Evolutionary conservation across 2,888 invertebrate species (phyloP).

Genomic region (Scelioninae gen. 1): DNA sequence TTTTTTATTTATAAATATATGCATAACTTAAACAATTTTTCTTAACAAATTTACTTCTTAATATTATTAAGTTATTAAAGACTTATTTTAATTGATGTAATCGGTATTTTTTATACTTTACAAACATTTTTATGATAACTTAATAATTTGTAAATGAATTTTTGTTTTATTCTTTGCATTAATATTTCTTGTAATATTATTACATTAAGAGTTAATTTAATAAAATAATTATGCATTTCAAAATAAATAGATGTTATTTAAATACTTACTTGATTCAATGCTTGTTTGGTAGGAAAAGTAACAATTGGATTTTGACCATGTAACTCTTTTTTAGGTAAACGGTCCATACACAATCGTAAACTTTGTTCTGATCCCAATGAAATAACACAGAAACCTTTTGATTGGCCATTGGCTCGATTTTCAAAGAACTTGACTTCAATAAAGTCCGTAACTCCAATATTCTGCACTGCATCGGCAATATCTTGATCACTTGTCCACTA

Average conservation of each 20-base stretch:
- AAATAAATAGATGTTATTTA: background rate
- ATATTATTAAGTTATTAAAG: too few relatives aligned
- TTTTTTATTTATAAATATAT: too few relatives aligned
- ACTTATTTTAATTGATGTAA: too few relatives aligned
- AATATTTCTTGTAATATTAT: too few relatives aligned
- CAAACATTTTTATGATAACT: too few relatives aligned
- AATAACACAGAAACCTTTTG: slow-evolving; percentile 98
- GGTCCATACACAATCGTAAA: slow-evolving; percentile 94
- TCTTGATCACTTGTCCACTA: slow-evolving; percentile 99
- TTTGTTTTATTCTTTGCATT: too few relatives aligned
- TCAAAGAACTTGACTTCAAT: slow-evolving; percentile 99
- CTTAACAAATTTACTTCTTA: too few relatives aligned
- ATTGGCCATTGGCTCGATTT: slow-evolving; percentile 99
- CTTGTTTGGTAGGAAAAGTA: slow-evolving; percentile 97
- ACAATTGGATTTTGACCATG: slow-evolving; percentile 98
- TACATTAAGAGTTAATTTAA: too few relatives aligned
- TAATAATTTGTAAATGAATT: too few relatives aligned
- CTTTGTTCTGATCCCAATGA: slow-evolving; percentile 97
- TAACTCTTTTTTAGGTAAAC: slow-evolving; percentile 96
- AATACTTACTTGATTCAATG: slow-evolving; percentile 86
- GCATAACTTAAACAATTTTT: too few relatives aligned
- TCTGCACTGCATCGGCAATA: slow-evolving; percentile 94
- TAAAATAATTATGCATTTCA: background rate
- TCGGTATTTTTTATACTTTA: too few relatives aligned
- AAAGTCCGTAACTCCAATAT: slow-evolving; percentile 95